Percentiles rank a stretch among this genome's conserved stretches.
These are phyloP conservation scores for Epinotia ramella DNA, from an alignment of 2,888 invertebrate genomes.

Conservation along the genomic window DNA sequence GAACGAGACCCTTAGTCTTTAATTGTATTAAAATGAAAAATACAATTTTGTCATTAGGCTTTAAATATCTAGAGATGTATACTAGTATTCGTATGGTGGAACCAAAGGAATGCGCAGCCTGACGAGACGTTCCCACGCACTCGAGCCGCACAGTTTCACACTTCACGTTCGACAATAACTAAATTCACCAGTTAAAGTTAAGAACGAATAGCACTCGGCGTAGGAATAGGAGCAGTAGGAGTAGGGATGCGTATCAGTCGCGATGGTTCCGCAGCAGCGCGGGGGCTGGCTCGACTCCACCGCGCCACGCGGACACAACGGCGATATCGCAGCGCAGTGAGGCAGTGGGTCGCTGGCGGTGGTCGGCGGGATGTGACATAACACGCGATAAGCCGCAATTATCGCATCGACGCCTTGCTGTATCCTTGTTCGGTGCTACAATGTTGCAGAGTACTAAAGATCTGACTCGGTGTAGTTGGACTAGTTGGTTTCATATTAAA, in stretches of 20 bases:
- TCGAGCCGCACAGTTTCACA: constrained; percentile 8
- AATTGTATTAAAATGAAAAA: constrained; percentile 31
- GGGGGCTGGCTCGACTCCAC: not conserved
- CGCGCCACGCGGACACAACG: not conserved
- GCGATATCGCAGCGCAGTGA: not conserved
- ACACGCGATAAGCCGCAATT: constrained; percentile 1
- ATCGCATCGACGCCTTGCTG: not conserved
- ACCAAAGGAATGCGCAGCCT: constrained; percentile 5
- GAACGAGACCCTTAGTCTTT: constrained; percentile 29
- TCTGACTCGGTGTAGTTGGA: not conserved
- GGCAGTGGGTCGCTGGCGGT: constrained; percentile 1
- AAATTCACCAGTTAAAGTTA: constrained; percentile 7
- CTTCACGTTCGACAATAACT: constrained; percentile 20
- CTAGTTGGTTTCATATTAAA: not conserved
- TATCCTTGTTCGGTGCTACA: no score
- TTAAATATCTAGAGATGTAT: constrained; percentile 22
- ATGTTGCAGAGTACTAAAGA: not conserved
- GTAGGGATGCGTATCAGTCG: not conserved
- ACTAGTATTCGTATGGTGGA: not conserved
- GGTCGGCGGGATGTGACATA: constrained; percentile 16
- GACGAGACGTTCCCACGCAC: constrained; percentile 11
- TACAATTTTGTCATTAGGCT: constrained; percentile 17
- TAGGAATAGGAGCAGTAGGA: not conserved
- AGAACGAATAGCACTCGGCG: not conserved
- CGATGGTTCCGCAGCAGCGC: not conserved